Evolutionary conservation across 2,113 vertebrate genomes (phyloP), one percentile per base, ranked within the genome.

Genomic region (Tichodroma muraria): DNA sequence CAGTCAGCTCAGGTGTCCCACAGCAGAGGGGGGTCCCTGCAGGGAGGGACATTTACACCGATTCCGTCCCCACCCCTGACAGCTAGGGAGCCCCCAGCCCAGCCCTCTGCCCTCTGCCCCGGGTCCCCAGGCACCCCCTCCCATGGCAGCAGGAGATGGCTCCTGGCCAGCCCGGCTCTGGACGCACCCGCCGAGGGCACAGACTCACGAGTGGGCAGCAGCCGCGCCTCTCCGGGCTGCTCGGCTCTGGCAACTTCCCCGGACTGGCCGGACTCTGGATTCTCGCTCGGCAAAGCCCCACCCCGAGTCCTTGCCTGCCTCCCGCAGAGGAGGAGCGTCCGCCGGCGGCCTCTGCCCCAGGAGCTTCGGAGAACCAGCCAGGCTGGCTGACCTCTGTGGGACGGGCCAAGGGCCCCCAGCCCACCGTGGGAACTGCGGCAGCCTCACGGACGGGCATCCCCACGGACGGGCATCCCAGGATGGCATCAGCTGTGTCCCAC

Each of bases 281-380:
- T 47, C 82, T 76, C 18, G 2, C 50, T 87, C 42, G 1, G 37
- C 63, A 90, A 83, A 96, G 95, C 93, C 86, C 94, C 94, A 96
- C 95, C 94, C 94, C 80, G 15, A 72, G 54, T 14, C 52, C 80
- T 85, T 40, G 50, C 82, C 88, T 66, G 78, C 92, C 65, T 91
- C 85, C 82, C 3, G 21, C 83, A 90, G 94, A 94, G 95, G 95
- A 94, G 95, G 94, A 96, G 95, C 64, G 6, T 77, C 42, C 2
- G 8, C 25, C 4, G 2, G 38, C 24, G 1, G 9, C 27, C 81
- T 68, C 69, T 52, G 72, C 25, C 63, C 84, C n/a, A 11, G 66
- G 33, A 60, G 33, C 86, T 35, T 6, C n/a, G 11, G 53, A 30
- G 63, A 54, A 21, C 13, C 3, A 2, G 33, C 8, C 9, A 0